A percentile compares a stretch with the other conserved stretches of the same genome.
Evolutionary conservation across 2,888 invertebrate genomes (phyloP).

Genomic region (Oegoconia quadripuncta): DNA sequence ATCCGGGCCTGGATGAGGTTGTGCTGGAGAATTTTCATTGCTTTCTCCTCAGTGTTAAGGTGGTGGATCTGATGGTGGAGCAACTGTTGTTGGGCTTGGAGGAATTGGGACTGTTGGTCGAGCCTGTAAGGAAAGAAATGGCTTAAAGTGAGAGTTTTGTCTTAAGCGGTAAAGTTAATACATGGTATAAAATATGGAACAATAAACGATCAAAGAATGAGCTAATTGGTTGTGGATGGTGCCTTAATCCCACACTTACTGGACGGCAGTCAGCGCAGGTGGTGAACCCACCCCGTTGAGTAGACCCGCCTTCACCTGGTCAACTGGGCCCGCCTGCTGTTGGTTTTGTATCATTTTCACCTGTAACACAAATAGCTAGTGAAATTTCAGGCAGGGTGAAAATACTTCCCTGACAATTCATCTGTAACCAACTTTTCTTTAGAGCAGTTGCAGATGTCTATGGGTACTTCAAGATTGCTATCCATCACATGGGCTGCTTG

Average conservation of each 20-base stretch:
- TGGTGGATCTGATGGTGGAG: conserved; percentile 79
- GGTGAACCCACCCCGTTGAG: conserved; percentile 66
- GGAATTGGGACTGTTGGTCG: conserved; percentile 65
- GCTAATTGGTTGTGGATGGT: no score
- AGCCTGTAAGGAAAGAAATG: conserved; percentile 40
- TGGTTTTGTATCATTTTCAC: conserved; percentile 74
- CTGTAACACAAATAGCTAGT: conserved; percentile 27
- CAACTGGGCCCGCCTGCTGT: conserved; percentile 59
- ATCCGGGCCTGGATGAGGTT: conserved; percentile 75
- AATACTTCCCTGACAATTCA: no score
- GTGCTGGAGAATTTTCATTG: conserved; percentile 79
- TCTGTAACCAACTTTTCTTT: no score
- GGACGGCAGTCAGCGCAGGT: conserved; percentile 55
- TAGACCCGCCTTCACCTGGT: conserved; percentile 56
- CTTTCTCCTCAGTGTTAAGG: conserved; percentile 68
- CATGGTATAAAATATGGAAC: no score
- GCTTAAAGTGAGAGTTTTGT: no score
- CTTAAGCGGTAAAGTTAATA: no score
- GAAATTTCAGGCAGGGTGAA: background rate
- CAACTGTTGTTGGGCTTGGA: conserved; percentile 68
- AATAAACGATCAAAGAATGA: no score
- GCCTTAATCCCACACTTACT: no score
- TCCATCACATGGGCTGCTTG: no score
- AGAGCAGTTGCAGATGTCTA: no score
- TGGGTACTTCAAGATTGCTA: no score